Base-by-base conservation (phyloP, 35 echinoderm and acorn worm genomes). In the Amphiura filiformis region DNA sequence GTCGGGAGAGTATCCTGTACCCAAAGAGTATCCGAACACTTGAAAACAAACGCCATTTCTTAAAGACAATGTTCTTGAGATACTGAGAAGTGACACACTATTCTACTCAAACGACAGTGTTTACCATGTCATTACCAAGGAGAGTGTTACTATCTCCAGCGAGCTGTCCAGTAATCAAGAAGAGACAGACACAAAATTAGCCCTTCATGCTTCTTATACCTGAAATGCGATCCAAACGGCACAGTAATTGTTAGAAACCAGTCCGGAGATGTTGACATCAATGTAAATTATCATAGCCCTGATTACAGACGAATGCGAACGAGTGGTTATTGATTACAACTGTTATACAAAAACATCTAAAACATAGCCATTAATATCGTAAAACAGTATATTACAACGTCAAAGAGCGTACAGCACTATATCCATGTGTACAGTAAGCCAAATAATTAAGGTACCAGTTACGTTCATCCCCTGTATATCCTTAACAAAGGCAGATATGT, bases 91-190 rank as follows among this genome's bases (percentile, higher is more conserved):
- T 82, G 80, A 82, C 35, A 80, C 78, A 80, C 78, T 80, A 34
- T 80, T 80, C 78, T 32, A 80, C 78, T 80, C 78, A 80, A 80
- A 80, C 38, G 78, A 80, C 78, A 80, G 26, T 80, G 78, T 80
- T 80, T 80, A 32, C 78, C 37, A 28, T 82, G 80, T 82, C 42
- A 82, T 47, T 39, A 82, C 61, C 28, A 70, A 70, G 61, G 28
- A 70, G 9, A 70, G 61, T 31, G 61, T 70, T 70, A 13, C 61
- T 70, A 70, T 82, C 80, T 82, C 35, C 18, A 42, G 37, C 35
- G 34, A 82, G 42, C 80, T 82, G 80, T 82, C 36, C 32, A 82
- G 80, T 82, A 82, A 42, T 82, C 80, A 82, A 82, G 80, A 82
- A 82, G 80, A 82, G 80, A 37, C 80, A 42, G 80, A 39, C 37